These are phyloP conservation scores for Eudasyphora cyanicolor DNA, from an alignment of 2,888 invertebrate species.

Conservation along the genomic window DNA sequence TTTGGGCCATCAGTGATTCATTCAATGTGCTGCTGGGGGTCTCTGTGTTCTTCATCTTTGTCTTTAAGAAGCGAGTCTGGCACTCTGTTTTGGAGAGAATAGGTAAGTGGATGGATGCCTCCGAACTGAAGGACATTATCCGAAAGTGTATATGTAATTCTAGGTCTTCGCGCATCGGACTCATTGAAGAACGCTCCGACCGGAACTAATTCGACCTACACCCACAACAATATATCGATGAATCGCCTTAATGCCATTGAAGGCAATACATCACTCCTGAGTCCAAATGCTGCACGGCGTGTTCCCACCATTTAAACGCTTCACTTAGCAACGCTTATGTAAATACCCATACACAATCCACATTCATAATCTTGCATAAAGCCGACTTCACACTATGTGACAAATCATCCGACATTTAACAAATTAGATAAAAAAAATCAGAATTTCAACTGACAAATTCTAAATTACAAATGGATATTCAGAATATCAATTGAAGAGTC, in stretches of 20 bases:
- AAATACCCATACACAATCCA: slow-evolving; percentile 36
- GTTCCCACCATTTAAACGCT: slow-evolving; percentile 40
- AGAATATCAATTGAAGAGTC: too few species aligned
- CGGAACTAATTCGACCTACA: slow-evolving; percentile 69
- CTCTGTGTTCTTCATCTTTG: slow-evolving; percentile 87
- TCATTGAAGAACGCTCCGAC: slow-evolving; percentile 63
- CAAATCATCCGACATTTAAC: background rate
- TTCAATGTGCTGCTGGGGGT: slow-evolving; percentile 87
- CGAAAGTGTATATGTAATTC: background rate
- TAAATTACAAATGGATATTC: too few species aligned
- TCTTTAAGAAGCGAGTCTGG: slow-evolving; percentile 85
- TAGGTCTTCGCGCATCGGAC: slow-evolving; percentile 58
- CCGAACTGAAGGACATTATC: background rate
- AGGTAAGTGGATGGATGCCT: slow-evolving; percentile 77
- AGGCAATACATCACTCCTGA: slow-evolving; percentile 68
- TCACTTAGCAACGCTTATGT: slow-evolving; percentile 40
- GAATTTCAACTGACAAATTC: too few species aligned
- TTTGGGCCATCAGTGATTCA: slow-evolving; percentile 82
- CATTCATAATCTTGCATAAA: background rate
- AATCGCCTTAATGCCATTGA: slow-evolving; percentile 69
- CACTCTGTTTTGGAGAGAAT: slow-evolving; percentile 82
- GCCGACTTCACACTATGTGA: slow-evolving; percentile 3
- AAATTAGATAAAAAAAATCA: background rate
- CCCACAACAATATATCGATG: slow-evolving; percentile 68
- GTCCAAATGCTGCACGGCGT: slow-evolving; percentile 49